Conservation (phyloP, 2,113 vertebrate species). For the Catharus minimus region DNA sequence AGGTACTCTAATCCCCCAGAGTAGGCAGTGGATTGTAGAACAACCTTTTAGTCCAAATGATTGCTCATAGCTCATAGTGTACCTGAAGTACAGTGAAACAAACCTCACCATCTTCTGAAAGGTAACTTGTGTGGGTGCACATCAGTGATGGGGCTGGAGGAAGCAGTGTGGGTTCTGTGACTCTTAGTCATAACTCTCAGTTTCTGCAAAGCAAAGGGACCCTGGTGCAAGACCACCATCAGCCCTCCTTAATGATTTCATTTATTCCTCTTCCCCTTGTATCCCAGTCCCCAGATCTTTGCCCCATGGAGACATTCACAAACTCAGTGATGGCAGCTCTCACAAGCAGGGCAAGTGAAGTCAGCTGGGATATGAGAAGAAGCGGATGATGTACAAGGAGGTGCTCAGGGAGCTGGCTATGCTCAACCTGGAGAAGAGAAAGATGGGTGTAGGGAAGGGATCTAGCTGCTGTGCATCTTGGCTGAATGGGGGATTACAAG, state of each 20-base stretch:
- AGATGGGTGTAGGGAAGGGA: not conserved
- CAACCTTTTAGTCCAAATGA: constrained; percentile 2
- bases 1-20: constrained; percentile 37
- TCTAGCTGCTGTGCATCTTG: not conserved
- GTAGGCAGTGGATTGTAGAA: constrained; percentile 63
- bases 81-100: constrained; percentile 1
- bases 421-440: not conserved
- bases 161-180: not conserved
- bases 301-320: not conserved
- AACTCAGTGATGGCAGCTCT: not conserved
- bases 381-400: not conserved
- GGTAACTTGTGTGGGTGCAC: not conserved
- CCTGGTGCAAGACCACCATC: not conserved
- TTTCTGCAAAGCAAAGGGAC: not conserved
- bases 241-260: not conserved
- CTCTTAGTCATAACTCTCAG: not conserved
- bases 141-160: not conserved
- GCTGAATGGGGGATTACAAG: not conserved
- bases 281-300: not conserved
- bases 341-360: not conserved
- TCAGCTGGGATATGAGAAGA: not conserved
- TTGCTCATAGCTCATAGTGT: constrained; percentile 47
- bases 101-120: not conserved
- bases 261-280: not conserved
- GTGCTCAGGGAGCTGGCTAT: not conserved